Percentiles rank a stretch among this genome's conserved stretches.
These are phyloP conservation scores for Anoplius nigerrimus DNA, from an alignment of 2,888 invertebrate genomes.

Conservation along the genomic window DNA sequence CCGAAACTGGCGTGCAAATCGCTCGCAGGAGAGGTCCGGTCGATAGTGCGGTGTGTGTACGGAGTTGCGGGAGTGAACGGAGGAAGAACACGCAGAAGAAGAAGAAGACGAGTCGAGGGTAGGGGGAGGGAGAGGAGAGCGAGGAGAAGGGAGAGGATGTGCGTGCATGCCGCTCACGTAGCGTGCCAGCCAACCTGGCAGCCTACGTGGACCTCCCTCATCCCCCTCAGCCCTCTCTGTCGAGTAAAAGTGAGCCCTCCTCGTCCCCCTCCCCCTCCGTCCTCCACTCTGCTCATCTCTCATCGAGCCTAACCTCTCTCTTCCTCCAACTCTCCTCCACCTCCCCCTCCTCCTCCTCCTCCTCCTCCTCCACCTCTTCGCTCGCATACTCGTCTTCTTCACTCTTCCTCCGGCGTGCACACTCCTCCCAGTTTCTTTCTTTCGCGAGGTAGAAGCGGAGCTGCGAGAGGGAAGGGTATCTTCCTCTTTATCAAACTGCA, in stretches of 20 bases:
- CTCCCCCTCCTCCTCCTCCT: slow-evolving; percentile 7
- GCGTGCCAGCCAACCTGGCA: slow-evolving; percentile 65
- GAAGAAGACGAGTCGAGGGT: slow-evolving; percentile 30
- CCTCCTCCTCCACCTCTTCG: slow-evolving; percentile 19
- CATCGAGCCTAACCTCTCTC: slow-evolving; percentile 16
- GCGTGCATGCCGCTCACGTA: slow-evolving; percentile 73
- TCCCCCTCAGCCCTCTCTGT: slow-evolving; percentile 32
- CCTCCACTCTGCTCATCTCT: not conserved
- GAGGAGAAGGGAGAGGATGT: slow-evolving; percentile 54
- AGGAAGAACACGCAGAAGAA: slow-evolving; percentile 40
- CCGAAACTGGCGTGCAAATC: slow-evolving; percentile 10
- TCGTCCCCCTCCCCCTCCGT: slow-evolving; percentile 27
- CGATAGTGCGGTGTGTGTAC: slow-evolving; percentile 3
- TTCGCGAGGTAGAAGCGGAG: slow-evolving; percentile 28
- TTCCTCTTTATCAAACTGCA: slow-evolving; percentile 66
- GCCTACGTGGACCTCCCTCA: slow-evolving; percentile 36
- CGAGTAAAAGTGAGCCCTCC: slow-evolving; percentile 44
- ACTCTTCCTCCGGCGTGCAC: slow-evolving; percentile 24
- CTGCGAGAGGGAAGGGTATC: slow-evolving; percentile 51
- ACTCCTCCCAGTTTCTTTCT: slow-evolving; percentile 31
- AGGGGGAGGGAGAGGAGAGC: slow-evolving; percentile 29
- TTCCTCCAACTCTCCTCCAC: not conserved
- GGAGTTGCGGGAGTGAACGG: slow-evolving; percentile 38
- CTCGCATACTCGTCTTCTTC: slow-evolving; percentile 18
- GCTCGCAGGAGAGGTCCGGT: not conserved